Conservation (phyloP, 2,113 vertebrate species). For the Dipodomys spectabilis region DNA sequence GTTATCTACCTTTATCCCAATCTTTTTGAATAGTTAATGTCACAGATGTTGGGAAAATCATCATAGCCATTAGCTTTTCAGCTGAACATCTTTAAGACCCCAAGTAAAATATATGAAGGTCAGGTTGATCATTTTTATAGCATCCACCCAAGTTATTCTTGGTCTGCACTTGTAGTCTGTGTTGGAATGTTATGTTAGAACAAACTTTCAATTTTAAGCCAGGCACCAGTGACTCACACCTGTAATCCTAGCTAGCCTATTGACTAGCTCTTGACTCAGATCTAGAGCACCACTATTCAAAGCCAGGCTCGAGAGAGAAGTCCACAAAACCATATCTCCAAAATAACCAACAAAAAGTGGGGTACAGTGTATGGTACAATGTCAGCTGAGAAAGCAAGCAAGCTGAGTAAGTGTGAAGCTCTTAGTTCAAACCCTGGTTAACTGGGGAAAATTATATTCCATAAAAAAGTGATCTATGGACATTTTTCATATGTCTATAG, state of each 20-base stretch:
- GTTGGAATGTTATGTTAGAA: background rate
- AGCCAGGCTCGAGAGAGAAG: too few species aligned
- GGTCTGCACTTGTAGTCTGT: background rate
- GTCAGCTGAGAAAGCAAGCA: too few species aligned
- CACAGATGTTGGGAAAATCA: background rate
- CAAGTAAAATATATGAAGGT: background rate
- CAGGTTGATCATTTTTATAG: background rate
- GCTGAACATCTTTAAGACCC: background rate
- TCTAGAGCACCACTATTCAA: too few species aligned
- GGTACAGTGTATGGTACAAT: too few species aligned
- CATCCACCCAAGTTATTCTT: background rate
- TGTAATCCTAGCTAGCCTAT: too few species aligned
- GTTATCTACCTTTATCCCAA: background rate
- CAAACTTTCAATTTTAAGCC: background rate
- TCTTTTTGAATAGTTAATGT: background rate
- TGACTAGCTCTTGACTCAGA: too few species aligned
- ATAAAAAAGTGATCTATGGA: background rate
- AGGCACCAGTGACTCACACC: too few species aligned
- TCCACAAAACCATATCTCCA: too few species aligned
- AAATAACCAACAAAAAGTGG: too few species aligned
- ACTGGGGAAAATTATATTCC: too few species aligned
- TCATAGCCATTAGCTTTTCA: background rate
- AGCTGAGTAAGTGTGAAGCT: too few species aligned
- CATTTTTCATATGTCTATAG: background rate
- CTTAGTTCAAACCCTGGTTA: too few species aligned